Evolutionary conservation across 2,888 invertebrate species (phyloP).

Genomic region (Hermaeophaga mercurialis): DNA sequence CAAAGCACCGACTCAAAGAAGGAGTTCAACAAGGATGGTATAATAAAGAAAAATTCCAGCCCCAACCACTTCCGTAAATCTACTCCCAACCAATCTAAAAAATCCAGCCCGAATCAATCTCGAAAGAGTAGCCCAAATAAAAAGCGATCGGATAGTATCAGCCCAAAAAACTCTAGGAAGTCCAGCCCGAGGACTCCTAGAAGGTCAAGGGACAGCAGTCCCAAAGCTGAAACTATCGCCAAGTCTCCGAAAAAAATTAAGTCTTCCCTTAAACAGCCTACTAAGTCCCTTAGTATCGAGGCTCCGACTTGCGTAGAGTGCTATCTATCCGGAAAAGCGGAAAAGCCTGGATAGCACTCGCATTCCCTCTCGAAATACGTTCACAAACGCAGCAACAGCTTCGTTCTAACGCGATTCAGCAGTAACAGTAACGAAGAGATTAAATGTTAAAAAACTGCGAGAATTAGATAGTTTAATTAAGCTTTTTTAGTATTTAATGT

Average conservation of each 20-base stretch:
- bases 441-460: conserved; percentile 44
- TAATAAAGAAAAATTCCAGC: conserved; percentile 42
- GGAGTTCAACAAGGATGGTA: conserved; percentile 35
- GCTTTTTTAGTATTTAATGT: conserved; percentile 12
- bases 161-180: conserved; percentile 38
- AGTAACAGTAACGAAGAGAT: conserved; percentile 48
- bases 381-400: conserved; percentile 39
- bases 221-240: conserved; percentile 29
- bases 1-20: conserved; percentile 45
- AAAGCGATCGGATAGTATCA: conserved; percentile 37
- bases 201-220: conserved; percentile 48
- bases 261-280: conserved; percentile 53
- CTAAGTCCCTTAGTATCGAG: conserved; percentile 68
- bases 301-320: conserved; percentile 77
- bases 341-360: conserved; percentile 53
- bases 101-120: conserved; percentile 36
- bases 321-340: conserved; percentile 67
- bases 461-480: conserved; percentile 20
- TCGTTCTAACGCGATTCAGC: conserved; percentile 38
- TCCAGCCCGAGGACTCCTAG: conserved; percentile 44
- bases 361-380: conserved; percentile 23
- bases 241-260: conserved; percentile 52
- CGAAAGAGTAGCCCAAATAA: conserved; percentile 39
- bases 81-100: conserved; percentile 41
- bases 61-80: conserved; percentile 40